Evolutionary conservation across 2,797 vertebrate species (phyloP), one percentile per base, ranked within the genome.

Genomic region (Limosa lapponica): DNA sequence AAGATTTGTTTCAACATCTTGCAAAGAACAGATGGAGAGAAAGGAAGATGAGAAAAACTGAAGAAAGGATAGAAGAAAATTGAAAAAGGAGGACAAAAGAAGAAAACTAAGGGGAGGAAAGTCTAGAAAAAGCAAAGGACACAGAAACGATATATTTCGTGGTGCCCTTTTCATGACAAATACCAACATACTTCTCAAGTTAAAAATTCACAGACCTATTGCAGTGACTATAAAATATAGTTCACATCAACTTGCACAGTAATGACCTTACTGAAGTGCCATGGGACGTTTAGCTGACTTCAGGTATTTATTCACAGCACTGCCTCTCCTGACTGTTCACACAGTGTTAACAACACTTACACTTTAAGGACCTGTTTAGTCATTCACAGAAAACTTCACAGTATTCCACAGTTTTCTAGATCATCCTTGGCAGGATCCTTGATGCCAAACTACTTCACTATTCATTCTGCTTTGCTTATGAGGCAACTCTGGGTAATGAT

Each of bases 311-410:
- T 59, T 87, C 69, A 34, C n/a, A 79, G n/a, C 24, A 51, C 49
- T 74, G 43, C 39, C 43, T 93, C 89, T 73, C 49, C 65, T 8
- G 8, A 55, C 39, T 82, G 4, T 41, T 78, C 57, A 48, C 46
- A 44, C 18, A 58, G 36, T 9, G 11, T 77, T 83, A 78, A 44
- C 57, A 65, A 59, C 46, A 70, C 30, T 62, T 59, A n/a, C 8
- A 36, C 59, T 95, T 92, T 67, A 59, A 90, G 54, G 32, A 67
- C n/a, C n/a, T 81, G 41, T 88, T 86, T 90, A 86, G 23, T 70
- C 36, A 54, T 67, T 90, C 83, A 59, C 73, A 78, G 22, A 15
- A 71, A 92, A 67, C 59, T 71, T 81, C 46, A 46, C 4, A 1
- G n/a, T 55, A 49, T 82, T 61, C 64, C 43, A 15, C 5, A 2